Evolutionary conservation across 2,888 invertebrate species (phyloP).

Genomic region (Griposia aprilina): DNA sequence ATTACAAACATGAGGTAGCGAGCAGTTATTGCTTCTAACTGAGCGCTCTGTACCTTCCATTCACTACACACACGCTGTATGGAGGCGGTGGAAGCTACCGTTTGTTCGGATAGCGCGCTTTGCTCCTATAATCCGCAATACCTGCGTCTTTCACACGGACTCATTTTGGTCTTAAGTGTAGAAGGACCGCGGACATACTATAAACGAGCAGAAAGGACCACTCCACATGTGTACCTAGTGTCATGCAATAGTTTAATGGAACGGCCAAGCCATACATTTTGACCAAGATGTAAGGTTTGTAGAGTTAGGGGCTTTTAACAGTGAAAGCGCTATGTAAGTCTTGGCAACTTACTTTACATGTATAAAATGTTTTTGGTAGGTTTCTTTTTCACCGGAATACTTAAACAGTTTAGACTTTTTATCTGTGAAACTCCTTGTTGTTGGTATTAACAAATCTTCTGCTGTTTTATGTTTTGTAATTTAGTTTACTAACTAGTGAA

Average conservation of each 20-base stretch:
- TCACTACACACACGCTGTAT: not conserved
- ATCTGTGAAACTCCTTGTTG: not conserved
- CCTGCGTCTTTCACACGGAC: not conserved
- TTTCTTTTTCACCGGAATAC: too few relatives aligned
- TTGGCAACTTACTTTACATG: too few relatives aligned
- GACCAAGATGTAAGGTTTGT: too few relatives aligned
- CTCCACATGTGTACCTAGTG: not conserved
- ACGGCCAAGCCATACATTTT: too few relatives aligned
- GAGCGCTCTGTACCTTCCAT: too few relatives aligned
- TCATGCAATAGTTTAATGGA: too few relatives aligned
- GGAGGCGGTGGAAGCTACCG: not conserved
- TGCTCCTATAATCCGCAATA: slow-evolving; percentile 12
- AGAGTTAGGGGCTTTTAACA: too few relatives aligned
- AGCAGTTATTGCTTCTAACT: not conserved
- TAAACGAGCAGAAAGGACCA: not conserved
- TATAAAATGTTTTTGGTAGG: too few relatives aligned
- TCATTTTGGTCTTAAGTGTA: not conserved
- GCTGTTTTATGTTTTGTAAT: too few relatives aligned
- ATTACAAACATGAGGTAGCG: not conserved
- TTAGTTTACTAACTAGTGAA: too few relatives aligned
- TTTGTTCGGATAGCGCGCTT: slow-evolving; percentile 2
- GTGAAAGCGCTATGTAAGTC: too few relatives aligned
- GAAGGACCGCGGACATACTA: not conserved
- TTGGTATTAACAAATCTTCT: not conserved
- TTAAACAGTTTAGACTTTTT: not conserved